phyloP scores from a whole-genome alignment of 1,140 invertebrate species.

The Bacillus rossius region DNA sequence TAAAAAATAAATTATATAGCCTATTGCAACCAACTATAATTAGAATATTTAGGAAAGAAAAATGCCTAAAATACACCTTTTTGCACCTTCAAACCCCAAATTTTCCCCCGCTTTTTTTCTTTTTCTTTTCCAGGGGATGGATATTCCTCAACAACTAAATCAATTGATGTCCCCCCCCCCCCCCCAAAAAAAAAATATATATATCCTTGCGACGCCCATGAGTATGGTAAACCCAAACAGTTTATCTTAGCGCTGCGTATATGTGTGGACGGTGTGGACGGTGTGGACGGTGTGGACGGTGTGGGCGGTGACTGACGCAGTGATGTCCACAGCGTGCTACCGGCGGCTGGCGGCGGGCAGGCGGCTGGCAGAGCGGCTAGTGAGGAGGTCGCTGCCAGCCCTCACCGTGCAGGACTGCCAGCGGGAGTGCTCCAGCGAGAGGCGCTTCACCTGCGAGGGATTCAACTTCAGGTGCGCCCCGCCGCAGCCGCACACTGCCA shows the following conservation, averaged over 20 bases:
- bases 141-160: too few species aligned
- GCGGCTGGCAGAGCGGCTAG: constrained; percentile 55
- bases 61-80: too few species aligned
- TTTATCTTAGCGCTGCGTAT: constrained; percentile 11
- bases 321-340: constrained; percentile 59
- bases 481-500: too few species aligned
- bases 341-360: constrained; percentile 61
- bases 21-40: too few species aligned
- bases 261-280: constrained; percentile 14
- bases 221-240: constrained; percentile 19
- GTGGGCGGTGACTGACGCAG: constrained; percentile 5
- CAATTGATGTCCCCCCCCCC: too few species aligned
- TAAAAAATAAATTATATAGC: too few species aligned
- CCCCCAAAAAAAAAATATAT: too few species aligned
- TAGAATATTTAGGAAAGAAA: too few species aligned
- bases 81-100: too few species aligned
- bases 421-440: constrained; percentile 65
- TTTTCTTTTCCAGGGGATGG: too few species aligned
- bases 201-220: too few species aligned
- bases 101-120: too few species aligned
- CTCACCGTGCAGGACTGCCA: constrained; percentile 66
- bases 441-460: constrained; percentile 67
- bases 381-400: constrained; percentile 59
- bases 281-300: constrained; percentile 28
- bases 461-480: constrained; percentile 68